Percentiles rank a stretch among this genome's conserved stretches.
These are phyloP conservation scores for Drosophila santomea DNA, from an alignment of 1,140 invertebrate species.

Conservation along the genomic window DNA sequence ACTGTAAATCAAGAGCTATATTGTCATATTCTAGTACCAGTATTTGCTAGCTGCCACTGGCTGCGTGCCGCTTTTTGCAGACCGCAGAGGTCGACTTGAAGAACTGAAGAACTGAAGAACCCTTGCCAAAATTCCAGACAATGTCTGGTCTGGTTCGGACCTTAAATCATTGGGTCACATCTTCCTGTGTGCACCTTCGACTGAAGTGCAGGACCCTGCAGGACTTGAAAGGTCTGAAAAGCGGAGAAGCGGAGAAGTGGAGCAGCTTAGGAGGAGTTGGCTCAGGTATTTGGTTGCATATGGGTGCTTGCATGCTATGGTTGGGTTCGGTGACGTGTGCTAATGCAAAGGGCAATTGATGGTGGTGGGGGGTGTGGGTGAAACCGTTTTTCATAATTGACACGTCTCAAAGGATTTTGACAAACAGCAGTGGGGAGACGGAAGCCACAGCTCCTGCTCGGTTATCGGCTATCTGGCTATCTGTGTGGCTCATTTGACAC, in stretches of 20 bases:
- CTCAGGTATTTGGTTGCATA: constrained; percentile 7
- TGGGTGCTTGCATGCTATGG: not conserved
- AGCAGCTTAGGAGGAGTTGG: not conserved
- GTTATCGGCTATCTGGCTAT: not conserved
- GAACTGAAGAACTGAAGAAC: not conserved
- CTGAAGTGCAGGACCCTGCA: too few relatives aligned
- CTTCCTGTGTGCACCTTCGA: not conserved
- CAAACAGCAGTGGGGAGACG: not conserved
- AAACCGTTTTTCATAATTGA: constrained; percentile 37
- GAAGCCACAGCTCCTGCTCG: too few relatives aligned
- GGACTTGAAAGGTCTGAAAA: too few relatives aligned
- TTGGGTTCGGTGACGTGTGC: constrained; percentile 2
- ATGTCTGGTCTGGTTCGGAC: not conserved
- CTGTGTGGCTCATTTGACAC: constrained; percentile 50
- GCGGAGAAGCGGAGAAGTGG: too few relatives aligned
- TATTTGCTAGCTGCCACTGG: constrained; percentile 44
- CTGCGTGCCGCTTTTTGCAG: constrained; percentile 22
- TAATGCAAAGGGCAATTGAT: constrained; percentile 22
- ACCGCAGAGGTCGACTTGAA: constrained; percentile 10
- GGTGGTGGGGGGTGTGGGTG: constrained; percentile 7
- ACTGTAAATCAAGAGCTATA: constrained; percentile 68
- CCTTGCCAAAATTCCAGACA: not conserved
- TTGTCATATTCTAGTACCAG: constrained; percentile 65
- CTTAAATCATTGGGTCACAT: constrained; percentile 1
- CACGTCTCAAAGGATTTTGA: constrained; percentile 3